Evolutionary conservation across 2,797 vertebrate species (phyloP), one percentile per base, ranked within the genome.

Genomic region (Peromyscus eremicus): DNA sequence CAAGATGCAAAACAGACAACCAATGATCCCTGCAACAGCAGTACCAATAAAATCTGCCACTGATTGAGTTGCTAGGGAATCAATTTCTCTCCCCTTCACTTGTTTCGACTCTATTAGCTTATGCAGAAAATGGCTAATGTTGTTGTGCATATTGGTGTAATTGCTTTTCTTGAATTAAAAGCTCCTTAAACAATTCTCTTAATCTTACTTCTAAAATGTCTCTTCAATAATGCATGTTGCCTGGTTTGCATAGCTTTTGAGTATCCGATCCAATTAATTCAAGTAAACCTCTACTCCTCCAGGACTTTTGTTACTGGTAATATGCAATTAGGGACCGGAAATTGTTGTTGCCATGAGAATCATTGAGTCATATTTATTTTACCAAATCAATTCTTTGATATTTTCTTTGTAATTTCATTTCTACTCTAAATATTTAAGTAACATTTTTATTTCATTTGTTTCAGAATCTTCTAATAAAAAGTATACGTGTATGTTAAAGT

Each of bases 121-220:
- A 95, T 62, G 68, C 75, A 80, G 89, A 95, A 96, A 96, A 91
- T 27, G 96, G 92, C 64, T 17, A 34, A 85, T 62, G 60, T 88
- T 93, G 75, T 80, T 95, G 55, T 91, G 10, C 9, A 16, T 91
- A 91, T 79, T 71, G 19, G 29, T 92, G 19, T 95, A 96, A 97
- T 97, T 97, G 89, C 76, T 92, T 91, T 77, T 80, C 37, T 96
- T 93, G 95, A 95, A 95, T 95, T 91, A 97, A 97, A 96, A 95
- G 49, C 64, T 95, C 77, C 89, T 96, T 97, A 94, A 96, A 94
- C 94, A 97, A 91, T 94, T 95, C 79, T 93, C 57, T 70, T 94
- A 96, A 97, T 91, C 82, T 89, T 82, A 94, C 55, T 60, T 95
- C 86, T 90, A 89, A 97, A 97, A 84, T 97, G 70, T 93, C 9